Evolutionary conservation across 2,888 invertebrate genomes (phyloP).

Genomic region (Meganola albula): DNA sequence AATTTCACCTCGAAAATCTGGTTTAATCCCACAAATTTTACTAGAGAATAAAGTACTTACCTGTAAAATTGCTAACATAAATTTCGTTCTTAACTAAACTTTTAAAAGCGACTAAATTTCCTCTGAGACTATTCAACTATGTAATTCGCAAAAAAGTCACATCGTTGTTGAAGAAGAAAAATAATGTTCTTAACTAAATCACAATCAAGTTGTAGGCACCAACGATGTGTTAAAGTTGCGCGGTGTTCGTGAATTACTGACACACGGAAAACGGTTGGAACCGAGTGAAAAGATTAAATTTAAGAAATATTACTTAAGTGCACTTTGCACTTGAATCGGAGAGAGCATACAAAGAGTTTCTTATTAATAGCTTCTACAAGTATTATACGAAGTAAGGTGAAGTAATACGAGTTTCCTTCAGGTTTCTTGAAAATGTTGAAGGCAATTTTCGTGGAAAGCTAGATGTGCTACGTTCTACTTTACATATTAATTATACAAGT

Average conservation of each 20-base stretch:
- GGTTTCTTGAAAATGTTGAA: slow-evolving; percentile 6
- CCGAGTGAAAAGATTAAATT: slow-evolving; percentile 20
- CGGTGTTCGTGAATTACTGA: no score
- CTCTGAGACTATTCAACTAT: slow-evolving; percentile 8
- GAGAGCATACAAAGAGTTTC: slow-evolving; percentile 12
- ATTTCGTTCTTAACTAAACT: slow-evolving; percentile 14
- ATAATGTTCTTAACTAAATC: no score
- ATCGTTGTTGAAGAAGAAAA: no score
- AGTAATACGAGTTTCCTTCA: slow-evolving; percentile 12
- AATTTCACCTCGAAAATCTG: no score
- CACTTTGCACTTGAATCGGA: slow-evolving; percentile 16
- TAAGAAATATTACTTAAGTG: slow-evolving; percentile 24
- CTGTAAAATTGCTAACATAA: slow-evolving; percentile 19
- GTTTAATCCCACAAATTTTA: no score
- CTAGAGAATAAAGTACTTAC: slow-evolving; percentile 10
- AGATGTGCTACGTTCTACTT: no score
- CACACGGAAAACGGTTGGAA: slow-evolving; percentile 5
- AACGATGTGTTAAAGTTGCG: no score
- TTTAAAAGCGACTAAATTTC: slow-evolving; percentile 10
- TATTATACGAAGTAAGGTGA: slow-evolving; percentile 10
- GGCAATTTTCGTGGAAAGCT: no score
- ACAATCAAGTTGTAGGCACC: no score
- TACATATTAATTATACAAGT: no score
- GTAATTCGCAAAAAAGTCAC: no score
- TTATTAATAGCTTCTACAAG: slow-evolving; percentile 12